Evolutionary conservation across 2,113 vertebrate genomes (phyloP), one percentile per base, ranked within the genome.

Genomic region (Paramormyrops kingsleyae): DNA sequence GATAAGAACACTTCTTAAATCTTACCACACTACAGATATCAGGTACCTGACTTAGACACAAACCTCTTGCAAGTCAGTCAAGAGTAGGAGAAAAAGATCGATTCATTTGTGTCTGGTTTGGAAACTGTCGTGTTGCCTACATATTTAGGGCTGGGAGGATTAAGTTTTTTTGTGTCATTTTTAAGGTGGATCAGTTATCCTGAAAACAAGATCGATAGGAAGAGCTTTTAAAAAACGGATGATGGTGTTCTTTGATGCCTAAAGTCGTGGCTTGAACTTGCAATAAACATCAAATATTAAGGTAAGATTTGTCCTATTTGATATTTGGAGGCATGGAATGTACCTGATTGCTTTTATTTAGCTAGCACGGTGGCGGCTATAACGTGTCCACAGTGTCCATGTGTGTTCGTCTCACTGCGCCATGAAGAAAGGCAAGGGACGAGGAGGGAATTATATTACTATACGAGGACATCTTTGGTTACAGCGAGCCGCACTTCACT

Each of bases 131-230:
- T 93, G 92, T 89, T 91, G 92, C 92, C 86, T 91, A 90, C 91
- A 90, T 87, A 83, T 90, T 88, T 80, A 88, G 49, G 47, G 90
- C 92, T 93, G 46, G 50, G 24, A 93, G 93, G 92, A 93, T 95
- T 94, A 95, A 96, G 93, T 94, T 94, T 93, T 94, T 93, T 94
- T 92, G 85, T 92, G 91, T 91, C 93, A 94, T 93, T 93, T 90
- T 90, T 92, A 93, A 92, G 94, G 95, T 96, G 96, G 91, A 95
- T 94, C 92, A 93, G 92, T 92, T 92, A 77, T 83, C 94, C 93
- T 91, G 92, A 95, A 94, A 92, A 91, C 94, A 92, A 95, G 92
- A 90, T 88, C 70, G 74, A 92, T 94, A 94, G 93, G 93, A 92
- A 92, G 93, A 93, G 94, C 92, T 93, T 93, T 94, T 93, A 90